Conservation (phyloP, 1,140 invertebrate genomes). For the Solenopsis fugax region DNA sequence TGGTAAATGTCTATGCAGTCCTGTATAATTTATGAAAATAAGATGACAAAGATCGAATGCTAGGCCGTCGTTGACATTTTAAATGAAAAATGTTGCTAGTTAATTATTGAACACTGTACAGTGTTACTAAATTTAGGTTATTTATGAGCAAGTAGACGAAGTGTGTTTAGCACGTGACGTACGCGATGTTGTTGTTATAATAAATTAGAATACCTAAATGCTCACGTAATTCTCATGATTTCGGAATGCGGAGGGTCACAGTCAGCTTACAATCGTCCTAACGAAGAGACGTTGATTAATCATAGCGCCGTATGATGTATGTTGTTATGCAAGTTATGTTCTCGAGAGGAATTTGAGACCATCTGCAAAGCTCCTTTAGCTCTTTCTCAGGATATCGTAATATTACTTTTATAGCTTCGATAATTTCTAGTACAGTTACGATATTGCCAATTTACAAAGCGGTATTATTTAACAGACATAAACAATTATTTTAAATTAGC, state of each 20-base stretch:
- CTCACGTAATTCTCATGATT: constrained; percentile 56
- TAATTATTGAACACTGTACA: constrained; percentile 20
- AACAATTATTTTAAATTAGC: constrained; percentile 34
- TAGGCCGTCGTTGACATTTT: not conserved
- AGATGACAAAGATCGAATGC: not conserved
- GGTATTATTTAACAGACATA: not conserved
- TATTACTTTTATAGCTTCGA: not conserved
- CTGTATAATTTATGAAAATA: constrained; percentile 8
- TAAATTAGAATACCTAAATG: constrained; percentile 51
- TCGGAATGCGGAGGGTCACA: constrained; percentile 49
- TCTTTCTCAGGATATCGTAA: constrained; percentile 10
- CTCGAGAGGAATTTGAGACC: constrained; percentile 28
- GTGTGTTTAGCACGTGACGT: constrained; percentile 5
- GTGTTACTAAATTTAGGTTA: constrained; percentile 3
- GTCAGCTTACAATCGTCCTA: constrained; percentile 64
- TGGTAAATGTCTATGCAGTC: not conserved
- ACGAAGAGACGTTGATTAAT: constrained; percentile 70
- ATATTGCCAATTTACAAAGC: not conserved
- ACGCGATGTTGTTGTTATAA: not conserved
- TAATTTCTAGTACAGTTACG: not conserved
- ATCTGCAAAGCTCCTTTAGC: constrained; percentile 23
- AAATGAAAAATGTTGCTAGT: constrained; percentile 19
- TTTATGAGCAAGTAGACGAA: constrained; percentile 9
- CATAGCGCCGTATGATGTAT: constrained; percentile 20
- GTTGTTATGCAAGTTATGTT: constrained; percentile 66